A percentile compares a stretch with the other conserved stretches of the same genome.
Evolutionary conservation across 2,113 vertebrate genomes (phyloP).

Genomic region (Oreocharis arfaki): DNA sequence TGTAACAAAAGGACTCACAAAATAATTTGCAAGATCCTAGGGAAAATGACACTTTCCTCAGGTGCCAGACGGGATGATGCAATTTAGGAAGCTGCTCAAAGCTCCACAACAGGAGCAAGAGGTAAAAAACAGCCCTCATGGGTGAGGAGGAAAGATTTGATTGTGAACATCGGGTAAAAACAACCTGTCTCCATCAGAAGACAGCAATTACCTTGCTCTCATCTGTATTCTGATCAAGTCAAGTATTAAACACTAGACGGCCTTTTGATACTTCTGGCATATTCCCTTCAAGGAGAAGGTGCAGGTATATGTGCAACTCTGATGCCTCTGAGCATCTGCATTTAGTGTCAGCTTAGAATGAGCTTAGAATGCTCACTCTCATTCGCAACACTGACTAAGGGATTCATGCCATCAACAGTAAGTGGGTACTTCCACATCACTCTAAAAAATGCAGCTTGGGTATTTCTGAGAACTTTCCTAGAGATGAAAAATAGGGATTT

Average conservation of each 20-base stretch:
- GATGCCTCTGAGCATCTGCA: background rate
- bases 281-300: background rate
- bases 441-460: background rate
- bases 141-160: background rate
- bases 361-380: background rate
- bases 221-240: background rate
- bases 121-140: accelerated
- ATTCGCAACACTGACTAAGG: background rate
- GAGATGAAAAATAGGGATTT: background rate
- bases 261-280: background rate
- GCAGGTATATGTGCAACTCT: background rate
- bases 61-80: background rate
- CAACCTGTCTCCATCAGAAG: background rate
- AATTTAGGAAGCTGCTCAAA: background rate
- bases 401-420: background rate
- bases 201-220: background rate
- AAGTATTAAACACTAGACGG: background rate
- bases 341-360: background rate
- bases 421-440: background rate
- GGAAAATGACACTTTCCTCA: background rate
- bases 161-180: background rate
- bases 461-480: background rate
- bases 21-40: background rate
- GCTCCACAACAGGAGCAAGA: background rate
- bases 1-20: background rate